phyloP scores from a whole-genome alignment of 2,888 invertebrate species.

The Phlogophora meticulosa region DNA sequence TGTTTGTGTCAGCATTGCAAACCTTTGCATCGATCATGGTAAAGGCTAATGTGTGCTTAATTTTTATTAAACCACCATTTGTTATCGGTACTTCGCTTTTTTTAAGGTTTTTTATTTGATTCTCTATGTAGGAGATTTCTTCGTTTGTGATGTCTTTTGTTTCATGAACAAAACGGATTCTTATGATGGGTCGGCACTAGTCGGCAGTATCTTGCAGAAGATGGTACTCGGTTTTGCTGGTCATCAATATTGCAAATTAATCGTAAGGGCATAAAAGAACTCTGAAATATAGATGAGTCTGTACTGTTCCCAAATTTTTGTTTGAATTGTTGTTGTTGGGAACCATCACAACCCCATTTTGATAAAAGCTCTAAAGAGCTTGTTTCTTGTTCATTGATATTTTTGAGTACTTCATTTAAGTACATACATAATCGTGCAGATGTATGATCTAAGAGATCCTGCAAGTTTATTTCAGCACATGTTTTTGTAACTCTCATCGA shows the following conservation, averaged over 20 bases:
- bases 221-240: constrained; percentile 28
- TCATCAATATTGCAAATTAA: constrained; percentile 16
- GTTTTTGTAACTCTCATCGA: constrained; percentile 23
- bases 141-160: constrained; percentile 24
- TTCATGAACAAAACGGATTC: constrained; percentile 21
- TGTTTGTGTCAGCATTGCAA: constrained; percentile 23
- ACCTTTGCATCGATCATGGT: constrained; percentile 32
- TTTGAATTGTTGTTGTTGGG: constrained; percentile 17
- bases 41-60: constrained; percentile 19
- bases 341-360: constrained; percentile 32
- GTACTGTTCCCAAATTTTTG: constrained; percentile 17
- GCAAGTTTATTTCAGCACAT: constrained; percentile 24
- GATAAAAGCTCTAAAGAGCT: constrained; percentile 20
- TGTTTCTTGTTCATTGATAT: constrained; percentile 11
- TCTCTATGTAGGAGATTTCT: constrained; percentile 18
- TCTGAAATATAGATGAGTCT: constrained; percentile 12
- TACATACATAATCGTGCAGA: constrained; percentile 21
- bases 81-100: constrained; percentile 7
- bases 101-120: constrained; percentile 13
- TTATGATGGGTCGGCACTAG: too few relatives aligned
- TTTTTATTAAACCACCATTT: constrained; percentile 11
- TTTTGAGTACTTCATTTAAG: constrained; percentile 23
- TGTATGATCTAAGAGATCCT: constrained; percentile 28
- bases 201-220: constrained; percentile 25
- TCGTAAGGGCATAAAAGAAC: constrained; percentile 21